phyloP scores from a whole-genome alignment of 2,797 vertebrate genomes.

The Margarornis squamiger region DNA sequence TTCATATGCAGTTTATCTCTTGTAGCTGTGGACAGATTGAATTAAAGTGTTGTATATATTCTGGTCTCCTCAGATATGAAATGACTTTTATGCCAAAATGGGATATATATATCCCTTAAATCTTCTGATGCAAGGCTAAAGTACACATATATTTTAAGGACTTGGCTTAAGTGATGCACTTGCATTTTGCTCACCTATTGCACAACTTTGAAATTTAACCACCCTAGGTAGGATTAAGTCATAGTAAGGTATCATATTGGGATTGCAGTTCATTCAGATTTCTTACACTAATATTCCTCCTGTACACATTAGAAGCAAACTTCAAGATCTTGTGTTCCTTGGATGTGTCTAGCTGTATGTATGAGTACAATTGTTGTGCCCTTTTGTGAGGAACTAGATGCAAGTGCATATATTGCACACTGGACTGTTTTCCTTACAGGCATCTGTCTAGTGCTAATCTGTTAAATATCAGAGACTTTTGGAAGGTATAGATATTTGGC shows the following conservation, averaged over 20 bases:
- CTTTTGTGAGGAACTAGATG: background rate
- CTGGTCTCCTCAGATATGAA: background rate
- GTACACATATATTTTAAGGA: background rate
- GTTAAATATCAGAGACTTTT: background rate
- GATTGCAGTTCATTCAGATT: background rate
- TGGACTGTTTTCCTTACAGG: background rate
- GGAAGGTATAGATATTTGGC: background rate
- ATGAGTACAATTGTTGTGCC: background rate
- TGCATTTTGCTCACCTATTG: background rate
- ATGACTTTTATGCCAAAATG: background rate
- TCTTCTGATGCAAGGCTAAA: background rate
- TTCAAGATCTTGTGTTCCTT: background rate
- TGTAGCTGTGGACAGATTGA: slow-evolving; percentile 22
- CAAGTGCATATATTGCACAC: background rate
- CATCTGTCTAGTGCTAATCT: background rate
- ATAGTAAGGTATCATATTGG: background rate
- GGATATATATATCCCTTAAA: background rate
- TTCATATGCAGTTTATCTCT: background rate
- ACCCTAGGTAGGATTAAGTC: background rate
- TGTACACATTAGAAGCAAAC: background rate
- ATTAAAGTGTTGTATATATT: background rate
- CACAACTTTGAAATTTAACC: background rate
- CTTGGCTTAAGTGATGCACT: background rate
- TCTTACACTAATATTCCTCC: background rate
- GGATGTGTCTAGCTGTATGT: background rate